These are phyloP conservation scores for Helicoverpa zea DNA, from an alignment of 1,140 invertebrate genomes.

Conservation along the genomic window DNA sequence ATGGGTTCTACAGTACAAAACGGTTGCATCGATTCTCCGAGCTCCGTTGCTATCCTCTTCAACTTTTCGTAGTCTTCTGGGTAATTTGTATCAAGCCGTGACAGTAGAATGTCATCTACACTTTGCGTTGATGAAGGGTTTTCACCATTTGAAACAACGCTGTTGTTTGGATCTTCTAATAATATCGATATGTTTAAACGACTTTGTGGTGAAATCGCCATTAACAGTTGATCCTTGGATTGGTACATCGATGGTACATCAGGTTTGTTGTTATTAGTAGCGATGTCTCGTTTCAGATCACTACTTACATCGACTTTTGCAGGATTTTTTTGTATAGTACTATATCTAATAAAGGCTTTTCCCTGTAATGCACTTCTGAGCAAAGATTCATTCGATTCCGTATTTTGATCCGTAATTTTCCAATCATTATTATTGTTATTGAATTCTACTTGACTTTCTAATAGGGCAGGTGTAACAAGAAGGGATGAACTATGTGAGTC, in stretches of 20 bases:
- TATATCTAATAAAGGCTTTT: conserved; percentile 88
- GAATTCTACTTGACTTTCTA: conserved; percentile 87
- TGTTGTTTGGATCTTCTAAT: conserved; percentile 78
- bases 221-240: conserved; percentile 78
- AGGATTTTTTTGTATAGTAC: conserved; percentile 81
- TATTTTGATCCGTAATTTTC: conserved; percentile 91
- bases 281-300: conserved; percentile 79
- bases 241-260: conserved; percentile 84
- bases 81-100: conserved; percentile 90
- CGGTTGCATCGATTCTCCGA: conserved; percentile 90
- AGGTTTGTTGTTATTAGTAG: conserved; percentile 85
- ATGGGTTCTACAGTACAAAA: conserved; percentile 90
- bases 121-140: conserved; percentile 89
- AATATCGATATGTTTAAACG: conserved; percentile 85
- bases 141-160: conserved; percentile 82
- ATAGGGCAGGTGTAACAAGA: conserved; percentile 83
- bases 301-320: conserved; percentile 74
- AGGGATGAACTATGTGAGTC: conserved; percentile 75
- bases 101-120: conserved; percentile 91
- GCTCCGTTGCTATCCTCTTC: conserved; percentile 91
- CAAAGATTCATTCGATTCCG: conserved; percentile 90
- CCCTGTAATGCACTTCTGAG: conserved; percentile 94
- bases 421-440: conserved; percentile 94
- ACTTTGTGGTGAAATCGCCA: conserved; percentile 81
- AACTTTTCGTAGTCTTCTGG: conserved; percentile 92